A percentile compares a stretch with the other conserved stretches of the same genome.
phyloP scores from a whole-genome alignment of 2,888 invertebrate species.

The Eucera pruinosa region DNA sequence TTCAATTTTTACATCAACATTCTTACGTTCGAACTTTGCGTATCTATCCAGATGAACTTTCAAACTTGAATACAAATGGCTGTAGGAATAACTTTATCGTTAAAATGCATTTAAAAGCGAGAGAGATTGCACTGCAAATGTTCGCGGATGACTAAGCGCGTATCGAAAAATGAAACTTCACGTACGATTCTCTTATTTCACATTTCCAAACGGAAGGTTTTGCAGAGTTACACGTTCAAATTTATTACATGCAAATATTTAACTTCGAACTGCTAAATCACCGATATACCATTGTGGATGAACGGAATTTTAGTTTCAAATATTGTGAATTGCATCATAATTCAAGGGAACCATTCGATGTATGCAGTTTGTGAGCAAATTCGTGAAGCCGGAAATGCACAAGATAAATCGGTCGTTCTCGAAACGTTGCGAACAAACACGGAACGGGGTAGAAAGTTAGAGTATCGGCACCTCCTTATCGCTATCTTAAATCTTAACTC shows the following conservation, averaged over 20 bases:
- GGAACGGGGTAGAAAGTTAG: slow-evolving; percentile 30
- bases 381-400: neutral
- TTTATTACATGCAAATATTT: neutral
- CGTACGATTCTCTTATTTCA: neutral
- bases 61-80: neutral
- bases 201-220: neutral
- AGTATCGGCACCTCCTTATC: slow-evolving; percentile 16
- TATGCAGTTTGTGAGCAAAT: neutral
- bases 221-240: neutral
- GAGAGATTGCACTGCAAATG: neutral
- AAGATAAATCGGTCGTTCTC: slow-evolving; percentile 7
- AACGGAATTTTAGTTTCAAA: no score
- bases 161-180: neutral
- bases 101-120: neutral
- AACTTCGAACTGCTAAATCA: neutral
- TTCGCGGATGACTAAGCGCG: neutral
- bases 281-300: no score
- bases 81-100: no score
- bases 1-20: slow-evolving; percentile 32
- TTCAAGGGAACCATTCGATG: neutral
- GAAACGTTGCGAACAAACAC: neutral
- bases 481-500: slow-evolving; percentile 33
- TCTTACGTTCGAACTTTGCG: neutral
- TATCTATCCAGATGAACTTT: neutral
- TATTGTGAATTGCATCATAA: no score